These are phyloP conservation scores for Cydia pomonella DNA, from an alignment of 1,140 invertebrate genomes.

Conservation along the genomic window DNA sequence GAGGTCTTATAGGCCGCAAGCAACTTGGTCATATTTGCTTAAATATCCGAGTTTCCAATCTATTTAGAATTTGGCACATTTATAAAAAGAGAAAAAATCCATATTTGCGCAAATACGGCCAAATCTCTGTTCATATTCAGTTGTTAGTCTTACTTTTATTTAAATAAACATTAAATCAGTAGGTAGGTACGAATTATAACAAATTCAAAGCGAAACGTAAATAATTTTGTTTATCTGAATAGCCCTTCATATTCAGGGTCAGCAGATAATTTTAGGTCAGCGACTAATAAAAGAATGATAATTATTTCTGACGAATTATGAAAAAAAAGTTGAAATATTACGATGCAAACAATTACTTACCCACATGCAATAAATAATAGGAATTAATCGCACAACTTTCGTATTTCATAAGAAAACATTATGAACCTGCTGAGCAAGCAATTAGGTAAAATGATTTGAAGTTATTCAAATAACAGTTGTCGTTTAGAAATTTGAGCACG, in stretches of 20 bases:
- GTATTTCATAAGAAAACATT: conserved; percentile 15
- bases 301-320: neutral
- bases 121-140: no score
- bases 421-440: neutral
- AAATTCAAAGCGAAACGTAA: neutral
- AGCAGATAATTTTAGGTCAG: neutral
- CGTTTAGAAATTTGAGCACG: neutral
- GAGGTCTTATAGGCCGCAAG: neutral
- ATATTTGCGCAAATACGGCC: no score
- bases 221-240: conserved; percentile 1
- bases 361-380: neutral
- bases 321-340: neutral
- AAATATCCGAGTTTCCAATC: neutral
- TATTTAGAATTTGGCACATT: no score
- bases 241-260: conserved; percentile 18
- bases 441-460: conserved; percentile 26
- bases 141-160: no score
- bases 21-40: neutral
- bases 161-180: no score
- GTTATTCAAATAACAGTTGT: conserved; percentile 23
- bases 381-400: conserved; percentile 16
- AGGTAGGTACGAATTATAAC: no score
- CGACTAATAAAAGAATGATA: neutral
- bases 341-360: neutral
- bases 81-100: no score